Conservation (phyloP, 2,113 vertebrate species). For the Eclectus roratus region DNA sequence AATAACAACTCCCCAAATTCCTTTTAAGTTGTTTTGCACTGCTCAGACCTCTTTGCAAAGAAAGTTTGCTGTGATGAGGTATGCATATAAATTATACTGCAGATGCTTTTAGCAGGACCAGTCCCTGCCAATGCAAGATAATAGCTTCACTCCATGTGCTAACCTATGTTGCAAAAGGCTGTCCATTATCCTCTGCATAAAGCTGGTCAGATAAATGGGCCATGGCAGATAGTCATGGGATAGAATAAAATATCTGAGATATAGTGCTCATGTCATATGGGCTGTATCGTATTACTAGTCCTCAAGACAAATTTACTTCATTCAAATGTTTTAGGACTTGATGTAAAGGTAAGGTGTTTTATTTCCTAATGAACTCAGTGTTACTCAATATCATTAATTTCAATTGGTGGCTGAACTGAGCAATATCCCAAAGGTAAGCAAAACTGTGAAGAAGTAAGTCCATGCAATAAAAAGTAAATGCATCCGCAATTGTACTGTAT, state of each 20-base stretch:
- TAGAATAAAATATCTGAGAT: neutral
- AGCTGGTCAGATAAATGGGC: neutral
- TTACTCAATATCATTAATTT: neutral
- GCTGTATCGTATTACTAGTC: neutral
- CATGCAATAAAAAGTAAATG: conserved; percentile 31
- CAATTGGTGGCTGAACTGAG: neutral
- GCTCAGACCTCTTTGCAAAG: neutral
- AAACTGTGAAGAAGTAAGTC: neutral
- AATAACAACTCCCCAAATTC: neutral
- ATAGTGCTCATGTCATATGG: neutral
- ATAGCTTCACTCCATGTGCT: neutral
- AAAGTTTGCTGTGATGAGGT: neutral
- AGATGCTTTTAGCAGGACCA: neutral
- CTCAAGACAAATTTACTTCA: neutral
- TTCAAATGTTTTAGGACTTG: neutral
- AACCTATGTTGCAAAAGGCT: neutral
- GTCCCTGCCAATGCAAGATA: neutral
- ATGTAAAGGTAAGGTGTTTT: neutral
- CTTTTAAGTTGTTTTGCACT: neutral
- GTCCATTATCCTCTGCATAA: neutral
- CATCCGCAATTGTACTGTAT: conserved; percentile 18
- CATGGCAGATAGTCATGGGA: neutral
- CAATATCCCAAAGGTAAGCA: neutral
- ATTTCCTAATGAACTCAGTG: neutral
- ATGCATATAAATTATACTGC: neutral